Evolutionary conservation across 2,888 invertebrate species (phyloP).

Genomic region (Melanostoma scalare): DNA sequence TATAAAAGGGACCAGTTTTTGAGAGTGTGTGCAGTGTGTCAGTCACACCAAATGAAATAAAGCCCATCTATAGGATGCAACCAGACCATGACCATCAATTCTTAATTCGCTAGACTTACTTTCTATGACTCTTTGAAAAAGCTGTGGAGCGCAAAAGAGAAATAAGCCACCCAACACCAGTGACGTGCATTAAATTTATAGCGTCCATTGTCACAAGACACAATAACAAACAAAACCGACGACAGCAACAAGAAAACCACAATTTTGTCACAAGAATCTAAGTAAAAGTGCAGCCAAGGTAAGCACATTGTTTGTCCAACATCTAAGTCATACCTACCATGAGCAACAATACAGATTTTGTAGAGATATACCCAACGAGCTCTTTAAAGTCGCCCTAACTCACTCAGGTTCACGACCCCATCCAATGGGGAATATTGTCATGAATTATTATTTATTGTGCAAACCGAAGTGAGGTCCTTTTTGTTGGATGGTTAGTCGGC

Average conservation of each 20-base stretch:
- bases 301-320: constrained; percentile 34
- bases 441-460: constrained; percentile 68
- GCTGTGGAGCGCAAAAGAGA: too few species aligned
- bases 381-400: constrained; percentile 61
- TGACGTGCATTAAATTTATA: constrained; percentile 28
- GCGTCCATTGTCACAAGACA: constrained; percentile 23
- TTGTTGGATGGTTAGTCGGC: constrained; percentile 14
- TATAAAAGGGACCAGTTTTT: too few species aligned
- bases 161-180: constrained; percentile 8
- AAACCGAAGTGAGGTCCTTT: constrained; percentile 46
- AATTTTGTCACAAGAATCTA: constrained; percentile 47
- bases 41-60: too few species aligned
- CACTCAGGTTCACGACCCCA: constrained; percentile 67
- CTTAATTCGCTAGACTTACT: too few species aligned
- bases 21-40: too few species aligned
- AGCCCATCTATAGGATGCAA: too few species aligned
- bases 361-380: constrained; percentile 26
- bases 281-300: constrained; percentile 13
- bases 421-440: constrained; percentile 64
- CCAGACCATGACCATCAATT: too few species aligned
- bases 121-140: too few species aligned
- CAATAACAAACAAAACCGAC: constrained; percentile 5
- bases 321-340: constrained; percentile 31
- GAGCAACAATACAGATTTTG: constrained; percentile 25
- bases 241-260: constrained; percentile 8